These are phyloP conservation scores for Chelonus insularis DNA, from an alignment of 1,140 invertebrate species.

Conservation along the genomic window DNA sequence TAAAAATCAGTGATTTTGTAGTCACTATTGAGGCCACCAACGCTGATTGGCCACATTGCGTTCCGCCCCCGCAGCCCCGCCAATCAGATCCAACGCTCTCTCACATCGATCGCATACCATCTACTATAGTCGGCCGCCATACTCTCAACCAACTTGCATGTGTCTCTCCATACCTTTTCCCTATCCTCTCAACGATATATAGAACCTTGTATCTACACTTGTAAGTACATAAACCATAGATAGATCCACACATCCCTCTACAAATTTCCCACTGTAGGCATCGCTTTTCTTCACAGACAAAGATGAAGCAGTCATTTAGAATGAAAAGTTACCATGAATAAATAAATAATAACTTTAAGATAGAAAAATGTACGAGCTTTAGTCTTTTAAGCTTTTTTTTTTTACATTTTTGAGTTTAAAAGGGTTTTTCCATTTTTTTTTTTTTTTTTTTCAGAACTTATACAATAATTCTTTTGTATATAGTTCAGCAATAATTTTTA, in stretches of 20 bases:
- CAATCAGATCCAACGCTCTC: constrained; percentile 54
- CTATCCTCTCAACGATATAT: constrained; percentile 14
- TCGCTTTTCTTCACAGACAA: background rate
- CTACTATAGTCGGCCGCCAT: constrained; percentile 49
- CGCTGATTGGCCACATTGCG: constrained; percentile 57
- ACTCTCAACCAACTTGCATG: constrained; percentile 33
- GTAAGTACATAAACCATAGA: background rate
- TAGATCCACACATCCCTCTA: background rate
- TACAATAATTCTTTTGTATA: no score
- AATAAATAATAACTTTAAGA: background rate
- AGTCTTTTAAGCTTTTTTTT: background rate
- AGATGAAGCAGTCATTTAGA: background rate
- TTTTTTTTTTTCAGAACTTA: no score
- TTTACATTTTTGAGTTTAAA: background rate
- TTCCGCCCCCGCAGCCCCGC: constrained; percentile 55
- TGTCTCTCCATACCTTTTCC: constrained; percentile 5
- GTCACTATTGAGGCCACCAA: constrained; percentile 52
- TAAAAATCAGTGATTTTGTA: constrained; percentile 60
- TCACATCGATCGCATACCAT: constrained; percentile 51
- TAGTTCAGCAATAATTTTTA: no score
- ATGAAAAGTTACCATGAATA: background rate
- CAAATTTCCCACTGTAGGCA: background rate
- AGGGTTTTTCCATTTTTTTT: no score
- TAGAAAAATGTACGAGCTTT: background rate
- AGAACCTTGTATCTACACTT: background rate